Percentiles rank a stretch among this genome's conserved stretches.
Evolutionary conservation across 1,140 invertebrate genomes (phyloP).

Genomic region (Heterodera schachtii): DNA sequence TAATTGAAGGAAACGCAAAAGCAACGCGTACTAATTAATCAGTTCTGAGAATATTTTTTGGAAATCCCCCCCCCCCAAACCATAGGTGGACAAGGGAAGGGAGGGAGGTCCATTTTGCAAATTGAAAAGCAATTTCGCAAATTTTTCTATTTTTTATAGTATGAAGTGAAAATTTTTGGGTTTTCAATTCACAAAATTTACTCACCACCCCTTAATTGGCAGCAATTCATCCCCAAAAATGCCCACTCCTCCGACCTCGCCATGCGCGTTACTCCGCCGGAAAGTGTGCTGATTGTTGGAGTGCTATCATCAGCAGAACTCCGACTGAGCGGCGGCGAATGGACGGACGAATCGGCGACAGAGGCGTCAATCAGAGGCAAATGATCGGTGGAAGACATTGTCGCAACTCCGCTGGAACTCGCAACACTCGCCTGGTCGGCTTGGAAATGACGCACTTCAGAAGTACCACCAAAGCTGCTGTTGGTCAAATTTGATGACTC

Average conservation of each 20-base stretch:
- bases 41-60: too few relatives aligned
- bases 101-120: too few relatives aligned
- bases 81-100: too few relatives aligned
- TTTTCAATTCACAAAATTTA: too few relatives aligned
- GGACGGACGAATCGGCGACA: not conserved
- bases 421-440: slow-evolving; percentile 25
- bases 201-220: too few relatives aligned
- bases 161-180: too few relatives aligned
- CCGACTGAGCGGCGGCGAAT: not conserved
- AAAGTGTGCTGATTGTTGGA: slow-evolving; percentile 22
- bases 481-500: slow-evolving; percentile 26
- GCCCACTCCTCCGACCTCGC: not conserved
- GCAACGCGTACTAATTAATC: too few relatives aligned
- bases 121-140: too few relatives aligned
- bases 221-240: not conserved
- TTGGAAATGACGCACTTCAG: not conserved
- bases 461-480: slow-evolving; percentile 11
- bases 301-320: slow-evolving; percentile 25
- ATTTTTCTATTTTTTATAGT: too few relatives aligned
- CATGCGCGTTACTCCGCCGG: slow-evolving; percentile 11
- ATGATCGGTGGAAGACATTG: slow-evolving; percentile 31
- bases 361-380: not conserved
- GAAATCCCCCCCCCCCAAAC: too few relatives aligned
- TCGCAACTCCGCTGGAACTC: slow-evolving; percentile 25
- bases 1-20: not conserved